phyloP scores from a whole-genome alignment of 2,113 vertebrate genomes.

The Picathartes gymnocephalus region DNA sequence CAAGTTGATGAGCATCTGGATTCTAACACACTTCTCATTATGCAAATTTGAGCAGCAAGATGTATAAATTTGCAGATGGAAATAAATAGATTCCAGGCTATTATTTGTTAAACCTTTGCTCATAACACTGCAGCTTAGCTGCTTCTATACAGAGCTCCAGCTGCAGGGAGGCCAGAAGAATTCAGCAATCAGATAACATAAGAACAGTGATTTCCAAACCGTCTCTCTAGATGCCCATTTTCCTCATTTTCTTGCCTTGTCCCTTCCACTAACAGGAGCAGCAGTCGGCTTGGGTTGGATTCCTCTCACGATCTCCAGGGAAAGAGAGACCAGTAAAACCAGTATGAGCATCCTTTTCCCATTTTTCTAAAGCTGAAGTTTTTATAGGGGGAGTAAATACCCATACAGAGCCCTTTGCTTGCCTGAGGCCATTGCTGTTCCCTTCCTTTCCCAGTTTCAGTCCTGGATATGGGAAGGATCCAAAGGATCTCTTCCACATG shows the following conservation, averaged over 20 bases:
- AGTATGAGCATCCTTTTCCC: background rate
- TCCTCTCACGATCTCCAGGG: background rate
- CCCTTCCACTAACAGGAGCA: background rate
- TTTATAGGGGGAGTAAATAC: background rate
- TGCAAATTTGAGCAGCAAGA: background rate
- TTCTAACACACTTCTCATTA: background rate
- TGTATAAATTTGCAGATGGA: background rate
- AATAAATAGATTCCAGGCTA: slow-evolving; percentile 37
- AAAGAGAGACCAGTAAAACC: background rate
- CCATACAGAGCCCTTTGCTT: background rate
- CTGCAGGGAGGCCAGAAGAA: slow-evolving; percentile 60
- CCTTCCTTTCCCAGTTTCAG: background rate
- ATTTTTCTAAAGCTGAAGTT: background rate
- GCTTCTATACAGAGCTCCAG: slow-evolving; percentile 44
- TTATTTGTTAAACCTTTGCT: slow-evolving; percentile 31
- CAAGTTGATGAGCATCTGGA: background rate
- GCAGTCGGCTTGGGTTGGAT: background rate
- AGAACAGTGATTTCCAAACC: slow-evolving; percentile 52
- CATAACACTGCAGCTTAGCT: background rate
- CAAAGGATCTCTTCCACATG: background rate
- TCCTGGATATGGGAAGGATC: background rate
- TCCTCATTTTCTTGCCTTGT: slow-evolving; percentile 1
- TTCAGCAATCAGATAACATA: slow-evolving; percentile 65
- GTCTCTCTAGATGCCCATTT: background rate
- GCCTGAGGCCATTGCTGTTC: background rate